These are phyloP conservation scores for Trachelus troglodyta DNA, from an alignment of 2,888 invertebrate species.

Conservation along the genomic window DNA sequence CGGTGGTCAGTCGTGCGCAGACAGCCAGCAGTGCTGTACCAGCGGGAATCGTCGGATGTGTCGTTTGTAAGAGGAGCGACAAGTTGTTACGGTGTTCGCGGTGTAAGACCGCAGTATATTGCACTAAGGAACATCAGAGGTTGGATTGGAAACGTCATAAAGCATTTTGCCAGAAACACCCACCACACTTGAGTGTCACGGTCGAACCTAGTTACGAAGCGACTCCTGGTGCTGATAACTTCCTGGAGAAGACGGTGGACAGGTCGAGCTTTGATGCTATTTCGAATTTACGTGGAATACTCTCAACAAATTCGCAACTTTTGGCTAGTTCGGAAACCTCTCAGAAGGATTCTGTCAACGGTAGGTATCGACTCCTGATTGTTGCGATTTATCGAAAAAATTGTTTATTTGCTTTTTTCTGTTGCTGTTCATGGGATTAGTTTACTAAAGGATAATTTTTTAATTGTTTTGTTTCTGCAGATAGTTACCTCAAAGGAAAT, in stretches of 20 bases:
- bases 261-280: background rate
- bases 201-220: background rate
- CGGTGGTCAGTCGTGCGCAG: conserved; percentile 52
- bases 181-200: background rate
- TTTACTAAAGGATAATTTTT: background rate
- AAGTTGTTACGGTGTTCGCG: conserved; percentile 79
- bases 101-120: conserved; percentile 81
- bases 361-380: background rate
- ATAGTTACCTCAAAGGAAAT: background rate
- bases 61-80: conserved; percentile 72
- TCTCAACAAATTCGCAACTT: background rate
- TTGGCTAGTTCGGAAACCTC: background rate
- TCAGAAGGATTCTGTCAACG: background rate
- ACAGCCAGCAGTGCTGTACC: conserved; percentile 38
- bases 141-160: conserved; percentile 84
- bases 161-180: conserved; percentile 50
- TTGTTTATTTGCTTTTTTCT: background rate
- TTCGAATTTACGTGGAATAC: background rate
- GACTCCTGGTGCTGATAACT: background rate
- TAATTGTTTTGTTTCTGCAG: background rate
- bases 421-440: background rate
- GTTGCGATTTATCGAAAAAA: background rate
- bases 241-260: background rate
- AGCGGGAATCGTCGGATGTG: conserved; percentile 61
- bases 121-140: conserved; percentile 83